Conservation (phyloP, 1,140 invertebrate genomes). For the Bradynema listronoti region DNA sequence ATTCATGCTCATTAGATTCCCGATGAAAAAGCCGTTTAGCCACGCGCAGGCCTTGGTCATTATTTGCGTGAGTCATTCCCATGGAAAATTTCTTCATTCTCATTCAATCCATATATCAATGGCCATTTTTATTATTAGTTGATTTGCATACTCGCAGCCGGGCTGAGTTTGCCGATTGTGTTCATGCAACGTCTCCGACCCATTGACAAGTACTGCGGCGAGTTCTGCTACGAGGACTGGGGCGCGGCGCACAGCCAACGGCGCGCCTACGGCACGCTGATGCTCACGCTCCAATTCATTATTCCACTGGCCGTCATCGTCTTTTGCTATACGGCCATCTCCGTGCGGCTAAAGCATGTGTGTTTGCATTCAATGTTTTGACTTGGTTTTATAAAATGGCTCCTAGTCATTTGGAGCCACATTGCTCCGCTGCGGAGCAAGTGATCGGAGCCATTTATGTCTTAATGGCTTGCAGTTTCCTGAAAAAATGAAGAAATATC, state of each 20-base stretch:
- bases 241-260: slow-evolving; percentile 32
- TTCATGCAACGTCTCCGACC: slow-evolving; percentile 46
- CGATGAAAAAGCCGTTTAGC: slow-evolving; percentile 53
- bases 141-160: slow-evolving; percentile 45
- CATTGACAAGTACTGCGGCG: slow-evolving; percentile 46
- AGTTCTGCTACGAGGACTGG: slow-evolving; percentile 52
- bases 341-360: slow-evolving; percentile 44
- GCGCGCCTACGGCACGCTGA: slow-evolving; percentile 47
- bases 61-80: slow-evolving; percentile 34
- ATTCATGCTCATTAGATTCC: slow-evolving; percentile 52
- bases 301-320: slow-evolving; percentile 49
- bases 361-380: no score
- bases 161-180: slow-evolving; percentile 39
- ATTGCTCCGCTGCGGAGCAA: no score
- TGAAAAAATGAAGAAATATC: no score
- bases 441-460: no score
- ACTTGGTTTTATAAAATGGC: not conserved
- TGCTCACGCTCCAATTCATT: slow-evolving; percentile 52
- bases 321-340: slow-evolving; percentile 55
- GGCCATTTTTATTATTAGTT: slow-evolving; percentile 38
- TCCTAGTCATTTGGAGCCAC: no score
- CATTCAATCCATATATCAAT: not conserved
- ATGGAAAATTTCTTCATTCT: not conserved
- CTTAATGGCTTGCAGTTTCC: no score
- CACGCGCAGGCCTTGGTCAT: slow-evolving; percentile 46